Percentiles rank a stretch among this genome's conserved stretches.
These are phyloP conservation scores for Trichosurus vulpecula DNA, from an alignment of 2,797 vertebrate species.

Conservation along the genomic window DNA sequence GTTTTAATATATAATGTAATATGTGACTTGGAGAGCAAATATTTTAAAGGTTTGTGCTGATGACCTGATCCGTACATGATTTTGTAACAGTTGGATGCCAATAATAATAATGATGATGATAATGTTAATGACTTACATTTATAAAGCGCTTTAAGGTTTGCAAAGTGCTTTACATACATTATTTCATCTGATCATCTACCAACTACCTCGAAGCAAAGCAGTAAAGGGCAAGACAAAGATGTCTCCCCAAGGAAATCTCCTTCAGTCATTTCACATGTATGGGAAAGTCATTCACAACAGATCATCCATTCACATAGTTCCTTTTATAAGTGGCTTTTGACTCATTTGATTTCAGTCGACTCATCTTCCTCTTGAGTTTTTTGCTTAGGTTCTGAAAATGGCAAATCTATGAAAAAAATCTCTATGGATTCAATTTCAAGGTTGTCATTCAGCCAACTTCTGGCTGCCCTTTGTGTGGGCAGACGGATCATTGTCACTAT, in stretches of 20 bases:
- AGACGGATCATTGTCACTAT: constrained; percentile 70
- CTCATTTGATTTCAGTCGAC: constrained; percentile 33
- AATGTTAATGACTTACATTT: neutral
- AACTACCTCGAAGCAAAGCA: constrained; percentile 85
- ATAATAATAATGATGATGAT: neutral
- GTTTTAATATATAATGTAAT: constrained; percentile 85
- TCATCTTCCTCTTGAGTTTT: constrained; percentile 62
- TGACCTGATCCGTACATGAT: constrained; percentile 69
- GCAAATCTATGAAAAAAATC: constrained; percentile 16
- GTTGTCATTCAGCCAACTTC: constrained; percentile 77
- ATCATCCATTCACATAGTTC: constrained; percentile 71
- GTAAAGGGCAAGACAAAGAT: constrained; percentile 75
- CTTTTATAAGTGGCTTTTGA: constrained; percentile 58
- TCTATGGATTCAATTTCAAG: constrained; percentile 64
- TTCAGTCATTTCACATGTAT: constrained; percentile 66
- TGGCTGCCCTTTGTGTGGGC: constrained; percentile 77
- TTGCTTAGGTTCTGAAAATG: constrained; percentile 32
- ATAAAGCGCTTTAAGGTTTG: constrained; percentile 1
- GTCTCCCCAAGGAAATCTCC: constrained; percentile 70
- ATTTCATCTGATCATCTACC: constrained; percentile 34
- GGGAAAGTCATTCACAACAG: constrained; percentile 62
- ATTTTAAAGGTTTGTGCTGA: constrained; percentile 81
- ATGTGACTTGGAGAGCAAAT: constrained; percentile 81
- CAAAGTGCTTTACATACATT: neutral
- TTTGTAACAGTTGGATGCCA: constrained; percentile 80